Percentiles rank a stretch among this genome's conserved stretches.
phyloP scores from a whole-genome alignment of 2,888 invertebrate genomes.

The Apocheima hispidaria region DNA sequence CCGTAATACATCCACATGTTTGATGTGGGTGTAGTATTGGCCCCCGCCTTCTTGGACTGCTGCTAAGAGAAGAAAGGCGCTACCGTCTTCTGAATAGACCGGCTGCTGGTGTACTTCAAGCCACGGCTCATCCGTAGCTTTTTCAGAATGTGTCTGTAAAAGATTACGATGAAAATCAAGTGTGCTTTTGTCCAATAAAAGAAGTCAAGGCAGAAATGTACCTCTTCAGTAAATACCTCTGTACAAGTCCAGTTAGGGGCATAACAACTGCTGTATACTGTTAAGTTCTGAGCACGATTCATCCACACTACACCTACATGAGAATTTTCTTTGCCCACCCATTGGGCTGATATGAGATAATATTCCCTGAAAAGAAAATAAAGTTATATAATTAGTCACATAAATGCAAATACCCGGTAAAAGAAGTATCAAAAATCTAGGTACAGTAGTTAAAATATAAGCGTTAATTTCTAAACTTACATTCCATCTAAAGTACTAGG shows the following conservation, averaged over 20 bases:
- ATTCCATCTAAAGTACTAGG: slow-evolving; percentile 92
- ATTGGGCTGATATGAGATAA: slow-evolving; percentile 96
- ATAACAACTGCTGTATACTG: slow-evolving; percentile 94
- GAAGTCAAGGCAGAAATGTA: slow-evolving; percentile 24
- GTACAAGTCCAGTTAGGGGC: slow-evolving; percentile 94
- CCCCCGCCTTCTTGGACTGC: slow-evolving; percentile 94
- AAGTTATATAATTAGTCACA: not conserved
- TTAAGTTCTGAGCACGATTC: slow-evolving; percentile 96
- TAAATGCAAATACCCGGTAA: not conserved
- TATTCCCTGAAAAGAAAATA: slow-evolving; percentile 89
- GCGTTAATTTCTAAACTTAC: slow-evolving; percentile 84
- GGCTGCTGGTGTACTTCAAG: slow-evolving; percentile 94
- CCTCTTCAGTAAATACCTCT: slow-evolving; percentile 85
- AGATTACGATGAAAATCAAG: slow-evolving; percentile 23
- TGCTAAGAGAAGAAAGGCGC: slow-evolving; percentile 93
- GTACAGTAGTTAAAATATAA: not conserved
- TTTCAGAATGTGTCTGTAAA: slow-evolving; percentile 91
- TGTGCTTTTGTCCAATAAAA: slow-evolving; percentile 21
- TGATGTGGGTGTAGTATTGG: slow-evolving; percentile 95
- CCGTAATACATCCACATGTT: slow-evolving; percentile 93
- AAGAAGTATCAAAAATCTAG: not conserved
- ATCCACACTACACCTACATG: slow-evolving; percentile 96
- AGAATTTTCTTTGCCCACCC: slow-evolving; percentile 92
- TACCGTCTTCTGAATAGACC: slow-evolving; percentile 93
- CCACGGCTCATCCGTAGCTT: slow-evolving; percentile 94